Base-by-base conservation (phyloP, 2,113 vertebrate genomes). In the Aptenodytes patagonicus region DNA sequence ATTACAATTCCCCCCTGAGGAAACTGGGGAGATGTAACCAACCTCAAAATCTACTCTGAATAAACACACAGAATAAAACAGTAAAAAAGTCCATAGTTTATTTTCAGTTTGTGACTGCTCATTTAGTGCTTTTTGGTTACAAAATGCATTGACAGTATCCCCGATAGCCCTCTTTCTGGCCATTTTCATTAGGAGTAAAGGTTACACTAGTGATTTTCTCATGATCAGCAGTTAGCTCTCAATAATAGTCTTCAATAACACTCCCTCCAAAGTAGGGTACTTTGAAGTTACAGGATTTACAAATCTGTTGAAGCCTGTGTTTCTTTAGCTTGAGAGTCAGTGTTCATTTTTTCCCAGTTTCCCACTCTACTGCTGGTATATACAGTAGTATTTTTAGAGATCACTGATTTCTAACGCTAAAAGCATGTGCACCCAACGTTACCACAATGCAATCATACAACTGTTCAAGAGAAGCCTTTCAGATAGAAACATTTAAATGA, bases 31-130 rank as follows among this genome's bases (percentile, higher is more conserved):
- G 34, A 81, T 10, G 11, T 28, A 81, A 70, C 19, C 42, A 78
- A 54, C 24, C 61, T 72, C 32, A 58, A 73, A 46, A 69, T 36
- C 51, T 52, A 20, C 8, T n/a, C 31, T 32, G 12, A 86, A 83
- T 32, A 83, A 92, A 65, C 20, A 47, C 6, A 13, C 5, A 61
- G 31, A 87, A 60, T 7, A 79, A 42, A 89, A 9, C 24, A 12
- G 26, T 15, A 47, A 1, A 81, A 13, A 91, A 70, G 0, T 2
- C 34, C 1, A 4, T 32, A 26, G 24, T 9, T 11, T 24, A 36
- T 84, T 82, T 81, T 78, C 69, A 20, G 46, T n/a, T 75, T 60
- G 22, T 20, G 25, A 87, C 19, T 29, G 22, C 15, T 58, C 17
- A 31, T 51, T 31, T 46, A 42, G 62, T 38, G 47, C 17, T 65